Base-by-base conservation (phyloP, 2,113 vertebrate species). In the Cryptomyrus ogoouensis region DNA sequence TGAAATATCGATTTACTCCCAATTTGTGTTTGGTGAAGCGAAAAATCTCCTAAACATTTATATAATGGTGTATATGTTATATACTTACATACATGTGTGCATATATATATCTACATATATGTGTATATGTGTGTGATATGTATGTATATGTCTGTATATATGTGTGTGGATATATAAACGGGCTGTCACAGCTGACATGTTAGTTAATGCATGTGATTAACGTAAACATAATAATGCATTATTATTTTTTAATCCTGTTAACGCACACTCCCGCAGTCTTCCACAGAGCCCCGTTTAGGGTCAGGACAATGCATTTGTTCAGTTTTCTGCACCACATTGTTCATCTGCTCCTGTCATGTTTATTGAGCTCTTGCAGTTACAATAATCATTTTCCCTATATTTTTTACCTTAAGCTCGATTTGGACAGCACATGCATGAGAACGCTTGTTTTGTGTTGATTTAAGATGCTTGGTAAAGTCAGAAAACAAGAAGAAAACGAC, bases 1-100 rank as follows among this genome's bases (percentile, higher is more conserved):
- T 95, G 93, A 95, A 95, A 94, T 42, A 31, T 44, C 35, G 80
- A 24, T 83, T 46, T 94, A 94, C 94, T 91, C 91, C 91, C 91
- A 90, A 91, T 62, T 91, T 91, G 27, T 77, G 27, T 35, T 19
- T 39, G 13, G 70, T 10, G 70, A 77, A 31, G 31, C 70, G 1
- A 35, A 66, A 66, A 66, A 27, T 27, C 8, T 66, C 62, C 24
- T 66, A 66, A 66, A 66, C 62, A 66, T 39, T 77, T 39, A 39
- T 15, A 17, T 17, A 17, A 15, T 39, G 13, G 70, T 77, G 31
- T 17, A 31, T 39, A 1, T 39, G 3, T 77, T 77, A 39, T 77
- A 39, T 39, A 12, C 62, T 9, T 27, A 27, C n/a, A n/a, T 27
- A 12, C 5, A n/a, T 12, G 56, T 62, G 24, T n/a, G 7, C 0